A percentile compares a stretch with the other conserved stretches of the same genome.
phyloP scores from a whole-genome alignment of 2,113 vertebrate species.

The Chloropsis hardwickii region DNA sequence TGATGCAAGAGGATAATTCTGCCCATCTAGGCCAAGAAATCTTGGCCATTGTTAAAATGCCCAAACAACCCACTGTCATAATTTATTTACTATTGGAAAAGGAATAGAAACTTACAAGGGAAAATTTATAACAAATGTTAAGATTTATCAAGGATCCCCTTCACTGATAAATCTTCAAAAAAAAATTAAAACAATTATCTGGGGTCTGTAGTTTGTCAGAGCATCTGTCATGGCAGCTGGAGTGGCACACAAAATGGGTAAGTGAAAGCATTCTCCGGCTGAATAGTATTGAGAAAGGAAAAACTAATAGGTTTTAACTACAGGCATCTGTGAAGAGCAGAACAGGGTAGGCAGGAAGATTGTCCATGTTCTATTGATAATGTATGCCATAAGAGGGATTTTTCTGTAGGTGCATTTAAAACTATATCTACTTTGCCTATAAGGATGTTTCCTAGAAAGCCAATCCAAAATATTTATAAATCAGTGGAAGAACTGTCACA shows the following conservation, averaged over 20 bases:
- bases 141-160: neutral
- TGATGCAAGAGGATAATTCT: neutral
- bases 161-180: neutral
- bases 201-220: neutral
- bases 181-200: neutral
- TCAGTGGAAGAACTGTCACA: neutral
- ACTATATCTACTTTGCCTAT: neutral
- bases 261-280: neutral
- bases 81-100: neutral
- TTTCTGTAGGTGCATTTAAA: neutral
- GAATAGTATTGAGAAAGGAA: neutral
- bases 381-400: neutral
- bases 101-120: neutral
- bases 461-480: neutral
- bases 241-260: neutral
- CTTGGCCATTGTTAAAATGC: rapidly evolving
- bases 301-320: neutral
- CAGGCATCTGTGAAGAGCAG: neutral
- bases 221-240: neutral
- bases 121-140: neutral
- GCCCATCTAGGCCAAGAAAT: neutral
- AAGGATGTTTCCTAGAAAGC: neutral
- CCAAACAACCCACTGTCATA: neutral
- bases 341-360: neutral
- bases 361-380: neutral